Base-by-base conservation (phyloP, 2,113 vertebrate genomes). In the Vulpes ferrilata region DNA sequence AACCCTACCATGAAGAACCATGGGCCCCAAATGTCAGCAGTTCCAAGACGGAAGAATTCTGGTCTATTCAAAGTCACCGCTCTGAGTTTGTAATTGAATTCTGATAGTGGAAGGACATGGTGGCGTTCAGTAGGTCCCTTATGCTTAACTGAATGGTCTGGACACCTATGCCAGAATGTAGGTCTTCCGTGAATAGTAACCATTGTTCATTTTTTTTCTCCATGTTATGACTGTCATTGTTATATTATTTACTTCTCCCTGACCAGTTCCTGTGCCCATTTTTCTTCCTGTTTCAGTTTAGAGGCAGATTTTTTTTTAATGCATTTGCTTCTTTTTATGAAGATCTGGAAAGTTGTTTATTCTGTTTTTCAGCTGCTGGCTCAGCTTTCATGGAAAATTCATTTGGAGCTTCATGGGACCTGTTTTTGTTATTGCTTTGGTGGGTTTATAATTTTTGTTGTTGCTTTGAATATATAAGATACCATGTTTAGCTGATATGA, bases 321-420 rank as follows among this genome's bases (percentile, higher is more conserved):
- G 27, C 7, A 53, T 67, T 67, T 67, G 43, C 11, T 86, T 86
- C 48, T 86, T 67, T n/a, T 53, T 69, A 69, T 53, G 48, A n/a
- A 53, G 20, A 69, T 12, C 53, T 55, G 84, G 11, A 51, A 69
- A 53, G 30, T 51, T 88, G 43, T 59, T 38, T 30, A 53, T 65
- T 76, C n/a, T 27, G 11, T 22, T 55, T 60, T 97, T 69, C 96
- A 99, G 99, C 81, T 99, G 99, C 98, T 99, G 98, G 98, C 93
- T 99, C 9, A 98, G 86, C 4, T 13, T 0, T 2, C 8, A 95
- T 0, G 59, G 81, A 5, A 30, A 82, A 27, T 99, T 99, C 90
- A 87, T 96, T 4, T 99, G 99, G 99, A 98, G 98, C 48, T 97
- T 99, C 84, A 95, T 98, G 0, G 99, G 98, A 1, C 99, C 99